A percentile compares a stretch with the other conserved stretches of the same genome.
Evolutionary conservation across 2,797 vertebrate genomes (phyloP).

Genomic region (Sitta carolinensis): DNA sequence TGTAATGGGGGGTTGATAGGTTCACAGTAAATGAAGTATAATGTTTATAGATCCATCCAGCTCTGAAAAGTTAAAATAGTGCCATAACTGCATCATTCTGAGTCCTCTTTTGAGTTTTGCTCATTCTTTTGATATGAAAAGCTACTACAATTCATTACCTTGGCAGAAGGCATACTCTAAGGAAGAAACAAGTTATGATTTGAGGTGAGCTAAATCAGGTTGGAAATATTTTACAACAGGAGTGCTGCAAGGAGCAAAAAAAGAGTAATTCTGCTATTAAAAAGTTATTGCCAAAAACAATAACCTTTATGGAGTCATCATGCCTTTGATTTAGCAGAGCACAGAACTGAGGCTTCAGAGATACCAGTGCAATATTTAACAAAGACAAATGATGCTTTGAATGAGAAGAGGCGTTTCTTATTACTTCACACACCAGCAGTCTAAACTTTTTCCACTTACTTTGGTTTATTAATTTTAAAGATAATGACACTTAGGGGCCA

Average conservation of each 20-base stretch:
- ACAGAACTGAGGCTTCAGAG: background rate
- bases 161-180: background rate
- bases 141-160: slow-evolving; percentile 20
- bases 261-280: slow-evolving; percentile 35
- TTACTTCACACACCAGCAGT: background rate
- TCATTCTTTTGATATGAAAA: background rate
- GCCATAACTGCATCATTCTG: background rate
- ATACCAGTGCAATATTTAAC: background rate
- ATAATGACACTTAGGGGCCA: background rate
- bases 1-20: background rate
- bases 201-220: background rate
- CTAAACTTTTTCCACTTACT: slow-evolving; percentile 9
- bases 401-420: slow-evolving; percentile 1
- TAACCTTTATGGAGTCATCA: slow-evolving; percentile 39
- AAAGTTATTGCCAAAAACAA: slow-evolving; percentile 21
- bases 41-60: background rate
- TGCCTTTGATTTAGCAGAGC: slow-evolving; percentile 27
- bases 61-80: background rate
- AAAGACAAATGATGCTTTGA: slow-evolving; percentile 44
- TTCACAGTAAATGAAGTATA: background rate
- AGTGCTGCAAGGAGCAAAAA: background rate
- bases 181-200: slow-evolving; percentile 24
- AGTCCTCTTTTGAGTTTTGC: background rate
- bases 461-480: slow-evolving; percentile 54
- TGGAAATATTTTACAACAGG: background rate